Base-by-base conservation (phyloP, 1,140 invertebrate genomes). In the Delia radicum region DNA sequence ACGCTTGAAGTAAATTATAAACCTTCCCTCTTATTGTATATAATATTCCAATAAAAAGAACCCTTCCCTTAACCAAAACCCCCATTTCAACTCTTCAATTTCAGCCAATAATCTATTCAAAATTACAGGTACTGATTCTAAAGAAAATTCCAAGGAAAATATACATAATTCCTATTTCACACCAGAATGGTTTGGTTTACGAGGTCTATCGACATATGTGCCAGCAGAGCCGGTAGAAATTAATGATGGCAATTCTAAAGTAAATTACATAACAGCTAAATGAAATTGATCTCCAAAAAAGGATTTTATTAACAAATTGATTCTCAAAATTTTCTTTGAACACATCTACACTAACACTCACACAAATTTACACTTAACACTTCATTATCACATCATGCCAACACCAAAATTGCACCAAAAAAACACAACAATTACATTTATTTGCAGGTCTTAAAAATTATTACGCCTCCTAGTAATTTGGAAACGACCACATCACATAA, bases 241-340 rank as follows among this genome's bases (percentile, higher is more conserved):
- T 15, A 84, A 87, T 69, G 79, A 87, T 73, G 89, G 89, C 46
- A 88, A 89, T 82, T 89, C 89, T 62, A 89, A 87, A 87, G 89
- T 89, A 88, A 81, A 84, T 78, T 79, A 79, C 74, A 48, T 62
- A 48, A 72, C 73, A 76, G 42, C 42, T 6, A 67, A 76, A 63
- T 63, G 62, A 15, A 12, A 6, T 10, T 2, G 13, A 27, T 62
- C 71, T 73, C 21, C n/a, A 63, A 73, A n/a, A 76, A 82, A 61
- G 80, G 78, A 77, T 80, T 78, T 76, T 75, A 77, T 26, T 63
- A 62, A 76, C 15, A 48, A 33, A 21, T 24, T 15, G 28, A 13
- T 78, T 72, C 76, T 75, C 29, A 78, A 61, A 78, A 63, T 31
- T 73, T 55, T 55, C 77, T 73, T 24, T 73, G 33, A 76, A 74